Base-by-base conservation (phyloP, 2,797 vertebrate species). In the Vireo griseus region DNA sequence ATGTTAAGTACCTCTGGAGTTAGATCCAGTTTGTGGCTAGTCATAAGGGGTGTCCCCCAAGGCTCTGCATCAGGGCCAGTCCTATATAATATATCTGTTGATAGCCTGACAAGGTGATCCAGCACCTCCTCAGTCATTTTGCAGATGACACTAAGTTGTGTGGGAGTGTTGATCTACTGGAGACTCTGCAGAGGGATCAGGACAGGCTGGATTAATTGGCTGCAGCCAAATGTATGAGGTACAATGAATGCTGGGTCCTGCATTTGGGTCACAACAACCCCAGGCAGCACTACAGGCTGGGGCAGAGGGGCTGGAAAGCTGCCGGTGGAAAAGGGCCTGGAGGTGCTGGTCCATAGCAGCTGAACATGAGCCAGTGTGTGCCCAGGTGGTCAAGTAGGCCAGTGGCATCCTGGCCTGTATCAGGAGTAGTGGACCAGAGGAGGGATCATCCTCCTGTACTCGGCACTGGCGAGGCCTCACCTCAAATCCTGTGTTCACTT, bases 301-400 rank as follows among this genome's bases (percentile, higher is more conserved):
- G 33, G 2, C 29, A 77, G n/a, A 76, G n/a, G 22, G 12, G 2
- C n/a, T 63, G 79, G 51, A 71, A 71, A 71, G 39, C 5, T 77
- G 10, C 12, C 3, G 4, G 29, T 31, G 12, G 29, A 11, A 58
- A 47, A 35, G 17, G 31, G 31, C 1, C 33, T 89, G 44, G 7
- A 29, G 10, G 3, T 77, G 39, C 25, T 58, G 19, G 1, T 10
- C 3, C 1, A 7, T 8, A 39, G 72, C 1, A 6, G n/a, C 17
- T 83, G 44, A 83, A 51, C 17, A 13, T 5, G 50, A 69, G 11
- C 37, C 29, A 45, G 9, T 1, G 10, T 19, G 29, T 31, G 39
- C 25, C 25, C 45, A 52, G 25, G 21, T 65, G 25, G 12, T 29
- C 72, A 45, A 51, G 25, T 3, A 45, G 39, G 24, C 20, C 11